Percentiles rank a stretch among this genome's conserved stretches.
phyloP scores from a whole-genome alignment of 2,113 vertebrate genomes.

The Taxidea taxus region DNA sequence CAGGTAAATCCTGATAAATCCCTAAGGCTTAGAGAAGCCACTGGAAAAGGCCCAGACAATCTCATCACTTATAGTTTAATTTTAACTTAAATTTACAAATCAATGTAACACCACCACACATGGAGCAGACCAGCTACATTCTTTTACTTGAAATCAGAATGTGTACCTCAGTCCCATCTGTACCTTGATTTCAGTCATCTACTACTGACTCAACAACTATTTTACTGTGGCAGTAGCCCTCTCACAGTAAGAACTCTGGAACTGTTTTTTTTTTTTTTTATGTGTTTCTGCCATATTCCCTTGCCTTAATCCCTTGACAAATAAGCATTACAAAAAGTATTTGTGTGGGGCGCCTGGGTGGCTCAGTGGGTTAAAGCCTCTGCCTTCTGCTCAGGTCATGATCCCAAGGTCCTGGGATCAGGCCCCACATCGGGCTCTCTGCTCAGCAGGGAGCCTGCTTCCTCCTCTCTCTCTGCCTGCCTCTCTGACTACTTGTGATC shows the following conservation, averaged over 20 bases:
- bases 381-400: too few species aligned
- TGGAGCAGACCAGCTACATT: neutral
- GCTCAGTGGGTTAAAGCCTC: too few species aligned
- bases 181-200: neutral
- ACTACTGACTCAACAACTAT: neutral
- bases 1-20: neutral
- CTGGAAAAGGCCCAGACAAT: neutral
- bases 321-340: neutral
- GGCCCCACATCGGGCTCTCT: too few species aligned
- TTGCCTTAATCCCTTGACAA: neutral
- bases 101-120: neutral
- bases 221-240: neutral
- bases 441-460: too few species aligned
- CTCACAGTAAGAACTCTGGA: neutral
- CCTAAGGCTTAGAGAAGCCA: neutral
- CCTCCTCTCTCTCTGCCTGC: too few species aligned
- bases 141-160: neutral
- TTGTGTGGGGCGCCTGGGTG: too few species aligned
- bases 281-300: neutral
- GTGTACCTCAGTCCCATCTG: neutral
- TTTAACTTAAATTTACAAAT: neutral
- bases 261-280: neutral
- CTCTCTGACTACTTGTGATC: too few species aligned
- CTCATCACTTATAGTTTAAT: neutral
- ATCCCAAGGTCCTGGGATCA: too few species aligned